Percentiles rank a stretch among this genome's conserved stretches.
phyloP scores from a whole-genome alignment of 2,797 vertebrate genomes.

The Acropternis orthonyx region DNA sequence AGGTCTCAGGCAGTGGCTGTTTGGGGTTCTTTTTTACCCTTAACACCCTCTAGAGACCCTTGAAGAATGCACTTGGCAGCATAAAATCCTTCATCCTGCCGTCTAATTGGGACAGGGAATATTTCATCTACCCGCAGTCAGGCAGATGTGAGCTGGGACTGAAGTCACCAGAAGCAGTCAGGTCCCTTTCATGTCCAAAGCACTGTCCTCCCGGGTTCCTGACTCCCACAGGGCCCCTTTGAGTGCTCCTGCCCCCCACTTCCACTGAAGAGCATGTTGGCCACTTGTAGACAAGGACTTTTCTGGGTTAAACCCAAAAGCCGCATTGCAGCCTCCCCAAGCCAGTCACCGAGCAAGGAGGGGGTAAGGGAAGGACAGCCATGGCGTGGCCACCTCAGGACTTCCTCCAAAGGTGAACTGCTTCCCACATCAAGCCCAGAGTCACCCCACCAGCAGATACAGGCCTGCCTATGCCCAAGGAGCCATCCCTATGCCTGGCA shows the following conservation, averaged over 20 bases:
- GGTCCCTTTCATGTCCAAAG: constrained; percentile 37
- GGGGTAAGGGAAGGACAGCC: background rate
- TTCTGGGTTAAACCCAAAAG: constrained; percentile 42
- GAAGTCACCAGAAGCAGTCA: constrained; percentile 16
- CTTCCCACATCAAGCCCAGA: background rate
- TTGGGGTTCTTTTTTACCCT: constrained; percentile 3
- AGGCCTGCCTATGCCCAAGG: background rate
- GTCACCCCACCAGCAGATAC: background rate
- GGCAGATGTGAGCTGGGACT: background rate
- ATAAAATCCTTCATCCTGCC: background rate
- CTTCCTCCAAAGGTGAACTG: background rate
- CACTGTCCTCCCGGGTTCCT: background rate
- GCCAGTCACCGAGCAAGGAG: background rate
- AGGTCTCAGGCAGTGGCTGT: background rate
- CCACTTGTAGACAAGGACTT: constrained; percentile 11
- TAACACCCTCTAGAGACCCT: background rate
- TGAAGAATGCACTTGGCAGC: background rate
- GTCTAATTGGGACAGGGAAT: background rate
- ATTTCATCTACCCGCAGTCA: background rate
- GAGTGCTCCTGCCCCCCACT: background rate
- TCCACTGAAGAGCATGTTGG: background rate
- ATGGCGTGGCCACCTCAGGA: accelerated
- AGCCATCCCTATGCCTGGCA: background rate
- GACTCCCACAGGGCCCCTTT: background rate
- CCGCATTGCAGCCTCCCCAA: background rate